These are phyloP conservation scores for Zygaena filipendulae DNA, from an alignment of 2,888 invertebrate genomes.

Conservation along the genomic window DNA sequence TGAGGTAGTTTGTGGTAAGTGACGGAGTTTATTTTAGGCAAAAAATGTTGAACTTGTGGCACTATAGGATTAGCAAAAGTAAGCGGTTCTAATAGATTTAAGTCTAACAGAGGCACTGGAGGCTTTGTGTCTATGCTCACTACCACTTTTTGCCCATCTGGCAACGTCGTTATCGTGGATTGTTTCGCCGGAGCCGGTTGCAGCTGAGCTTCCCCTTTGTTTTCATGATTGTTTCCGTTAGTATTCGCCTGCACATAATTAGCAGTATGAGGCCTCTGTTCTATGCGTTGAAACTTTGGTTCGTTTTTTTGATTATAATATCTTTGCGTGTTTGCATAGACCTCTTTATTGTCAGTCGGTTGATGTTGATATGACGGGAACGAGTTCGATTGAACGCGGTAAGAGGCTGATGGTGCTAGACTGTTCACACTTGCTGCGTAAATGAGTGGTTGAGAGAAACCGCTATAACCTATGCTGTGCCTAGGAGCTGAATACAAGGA, in stretches of 20 bases:
- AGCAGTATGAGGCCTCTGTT: conserved; percentile 17
- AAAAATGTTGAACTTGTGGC: conserved; percentile 57
- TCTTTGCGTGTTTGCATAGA: conserved; percentile 27
- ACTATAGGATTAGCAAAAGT: conserved; percentile 55
- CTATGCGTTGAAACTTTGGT: conserved; percentile 28
- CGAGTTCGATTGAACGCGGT: conserved; percentile 18
- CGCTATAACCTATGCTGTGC: conserved; percentile 17
- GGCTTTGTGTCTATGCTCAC: conserved; percentile 44
- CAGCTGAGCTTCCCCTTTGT: conserved; percentile 25
- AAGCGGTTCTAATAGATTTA: conserved; percentile 50
- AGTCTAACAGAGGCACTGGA: conserved; percentile 40
- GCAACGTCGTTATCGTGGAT: conserved; percentile 34
- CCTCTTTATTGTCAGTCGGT: conserved; percentile 30
- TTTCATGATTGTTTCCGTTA: conserved; percentile 17
- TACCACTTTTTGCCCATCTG: conserved; percentile 43
- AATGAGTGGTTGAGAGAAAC: conserved; percentile 27
- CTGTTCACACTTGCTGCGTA: conserved; percentile 31
- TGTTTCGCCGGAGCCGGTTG: conserved; percentile 25
- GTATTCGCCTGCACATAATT: background rate
- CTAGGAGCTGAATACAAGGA: conserved; percentile 28
- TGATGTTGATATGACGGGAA: conserved; percentile 28
- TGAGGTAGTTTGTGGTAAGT: conserved; percentile 40
- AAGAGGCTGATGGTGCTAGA: conserved; percentile 23
- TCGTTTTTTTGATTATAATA: conserved; percentile 24
- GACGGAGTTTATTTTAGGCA: conserved; percentile 44